Evolutionary conservation across 2,888 invertebrate genomes (phyloP).

Genomic region (Mesorhabditis belari): DNA sequence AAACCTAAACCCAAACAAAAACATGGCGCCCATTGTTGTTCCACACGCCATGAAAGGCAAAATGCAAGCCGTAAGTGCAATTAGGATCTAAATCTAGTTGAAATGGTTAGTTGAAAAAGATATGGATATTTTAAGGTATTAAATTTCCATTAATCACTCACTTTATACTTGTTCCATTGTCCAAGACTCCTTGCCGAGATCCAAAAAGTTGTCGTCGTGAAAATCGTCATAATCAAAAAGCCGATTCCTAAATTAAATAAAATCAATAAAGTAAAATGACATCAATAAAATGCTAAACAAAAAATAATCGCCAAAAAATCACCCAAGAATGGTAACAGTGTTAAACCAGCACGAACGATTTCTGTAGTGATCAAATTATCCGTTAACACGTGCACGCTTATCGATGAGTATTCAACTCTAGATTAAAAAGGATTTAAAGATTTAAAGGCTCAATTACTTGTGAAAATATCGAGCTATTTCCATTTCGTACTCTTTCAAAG

Average conservation of each 20-base stretch:
- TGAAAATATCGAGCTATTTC: slow-evolving; percentile 37
- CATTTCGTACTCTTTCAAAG: slow-evolving; percentile 34
- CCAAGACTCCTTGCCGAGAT: slow-evolving; percentile 36
- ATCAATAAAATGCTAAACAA: not conserved
- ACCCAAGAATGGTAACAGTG: slow-evolving; percentile 31
- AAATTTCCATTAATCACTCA: too few species aligned
- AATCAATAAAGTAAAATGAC: too few species aligned
- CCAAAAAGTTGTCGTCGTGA: slow-evolving; percentile 43
- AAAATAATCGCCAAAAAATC: not conserved
- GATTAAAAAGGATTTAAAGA: too few species aligned
- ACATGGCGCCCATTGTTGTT: slow-evolving; percentile 36
- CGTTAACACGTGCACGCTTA: slow-evolving; percentile 32
- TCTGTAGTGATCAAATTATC: slow-evolving; percentile 48
- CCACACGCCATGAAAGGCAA: slow-evolving; percentile 51
- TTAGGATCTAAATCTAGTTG: slow-evolving; percentile 27
- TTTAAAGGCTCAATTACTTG: slow-evolving; percentile 20
- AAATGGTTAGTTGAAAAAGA: not conserved
- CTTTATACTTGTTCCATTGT: slow-evolving; percentile 42
- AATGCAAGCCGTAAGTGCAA: slow-evolving; percentile 45
- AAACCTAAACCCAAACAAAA: slow-evolving; percentile 38
- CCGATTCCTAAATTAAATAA: slow-evolving; percentile 31
- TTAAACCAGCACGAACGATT: slow-evolving; percentile 34
- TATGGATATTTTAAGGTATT: not conserved
- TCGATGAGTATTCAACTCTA: not conserved
- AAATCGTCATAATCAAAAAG: slow-evolving; percentile 47